Evolutionary conservation across 2,888 invertebrate species (phyloP).

Genomic region (Eupithecia subfuscata): DNA sequence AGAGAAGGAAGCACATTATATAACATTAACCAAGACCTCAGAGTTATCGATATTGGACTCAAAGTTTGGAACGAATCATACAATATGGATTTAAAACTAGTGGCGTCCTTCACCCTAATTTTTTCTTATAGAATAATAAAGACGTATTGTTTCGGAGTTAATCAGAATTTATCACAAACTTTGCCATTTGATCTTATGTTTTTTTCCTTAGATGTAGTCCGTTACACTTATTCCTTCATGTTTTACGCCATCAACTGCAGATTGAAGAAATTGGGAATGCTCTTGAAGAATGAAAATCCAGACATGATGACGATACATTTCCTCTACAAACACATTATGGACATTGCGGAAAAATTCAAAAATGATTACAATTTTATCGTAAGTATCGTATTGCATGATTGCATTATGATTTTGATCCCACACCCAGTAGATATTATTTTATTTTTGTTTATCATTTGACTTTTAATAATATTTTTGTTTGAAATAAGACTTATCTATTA

Average conservation of each 20-base stretch:
- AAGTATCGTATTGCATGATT: neutral
- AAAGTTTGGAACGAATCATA: neutral
- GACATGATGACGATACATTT: neutral
- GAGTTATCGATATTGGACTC: neutral
- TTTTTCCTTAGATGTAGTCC: neutral
- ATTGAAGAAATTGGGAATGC: neutral
- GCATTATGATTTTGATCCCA: too few species aligned
- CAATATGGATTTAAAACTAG: neutral
- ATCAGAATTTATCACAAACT: neutral
- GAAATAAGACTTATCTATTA: too few species aligned
- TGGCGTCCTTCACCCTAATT: neutral
- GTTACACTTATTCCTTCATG: neutral
- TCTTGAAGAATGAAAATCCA: neutral
- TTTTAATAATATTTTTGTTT: too few species aligned
- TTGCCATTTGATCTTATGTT: neutral
- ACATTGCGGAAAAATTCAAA: slow-evolving; percentile 4
- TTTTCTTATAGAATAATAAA: neutral
- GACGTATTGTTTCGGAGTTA: neutral
- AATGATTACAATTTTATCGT: neutral
- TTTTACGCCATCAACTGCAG: slow-evolving; percentile 2
- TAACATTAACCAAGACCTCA: neutral
- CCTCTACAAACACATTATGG: neutral
- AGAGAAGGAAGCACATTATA: neutral
- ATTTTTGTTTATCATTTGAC: too few species aligned
- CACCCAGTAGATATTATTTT: too few species aligned